Conservation (phyloP, 2,888 invertebrate genomes). For the Merodon equestris region DNA sequence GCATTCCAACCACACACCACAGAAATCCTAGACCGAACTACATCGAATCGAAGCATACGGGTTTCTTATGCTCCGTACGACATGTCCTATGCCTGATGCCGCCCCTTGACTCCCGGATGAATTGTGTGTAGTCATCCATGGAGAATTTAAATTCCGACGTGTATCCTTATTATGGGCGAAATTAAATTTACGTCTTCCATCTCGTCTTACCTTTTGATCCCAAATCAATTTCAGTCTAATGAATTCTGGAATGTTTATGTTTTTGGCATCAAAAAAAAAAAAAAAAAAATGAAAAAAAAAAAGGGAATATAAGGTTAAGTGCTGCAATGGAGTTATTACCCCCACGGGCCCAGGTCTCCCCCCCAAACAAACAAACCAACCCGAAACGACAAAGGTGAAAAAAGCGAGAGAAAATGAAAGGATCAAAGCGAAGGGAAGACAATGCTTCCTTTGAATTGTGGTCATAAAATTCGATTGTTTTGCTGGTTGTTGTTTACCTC, state of each 20-base stretch:
- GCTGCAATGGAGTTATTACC: conserved; percentile 49
- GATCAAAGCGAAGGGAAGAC: too few species aligned
- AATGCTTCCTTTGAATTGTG: conserved; percentile 26
- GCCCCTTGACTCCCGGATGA: conserved; percentile 10
- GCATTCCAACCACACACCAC: conserved; percentile 4
- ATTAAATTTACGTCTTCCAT: conserved; percentile 50
- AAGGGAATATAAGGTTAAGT: conserved; percentile 40
- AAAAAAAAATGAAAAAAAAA: too few species aligned
- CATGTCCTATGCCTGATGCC: too few species aligned
- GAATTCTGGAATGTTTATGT: conserved; percentile 60
- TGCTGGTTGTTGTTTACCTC: neutral
- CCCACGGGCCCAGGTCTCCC: neutral
- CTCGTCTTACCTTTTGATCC: conserved; percentile 42
- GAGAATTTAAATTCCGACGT: conserved; percentile 58
- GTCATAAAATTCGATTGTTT: conserved; percentile 38
- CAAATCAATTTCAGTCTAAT: conserved; percentile 66
- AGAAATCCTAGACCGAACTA: too few species aligned
- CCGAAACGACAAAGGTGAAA: too few species aligned
- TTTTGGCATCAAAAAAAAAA: conserved; percentile 24
- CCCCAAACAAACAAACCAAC: too few species aligned
- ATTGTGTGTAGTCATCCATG: conserved; percentile 45
- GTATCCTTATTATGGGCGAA: conserved; percentile 36
- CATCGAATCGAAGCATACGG: too few species aligned
- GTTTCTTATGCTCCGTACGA: too few species aligned
- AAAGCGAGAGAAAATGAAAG: too few species aligned